Evolutionary conservation across 2,888 invertebrate species (phyloP).

Genomic region (Pterobdella sp.): DNA sequence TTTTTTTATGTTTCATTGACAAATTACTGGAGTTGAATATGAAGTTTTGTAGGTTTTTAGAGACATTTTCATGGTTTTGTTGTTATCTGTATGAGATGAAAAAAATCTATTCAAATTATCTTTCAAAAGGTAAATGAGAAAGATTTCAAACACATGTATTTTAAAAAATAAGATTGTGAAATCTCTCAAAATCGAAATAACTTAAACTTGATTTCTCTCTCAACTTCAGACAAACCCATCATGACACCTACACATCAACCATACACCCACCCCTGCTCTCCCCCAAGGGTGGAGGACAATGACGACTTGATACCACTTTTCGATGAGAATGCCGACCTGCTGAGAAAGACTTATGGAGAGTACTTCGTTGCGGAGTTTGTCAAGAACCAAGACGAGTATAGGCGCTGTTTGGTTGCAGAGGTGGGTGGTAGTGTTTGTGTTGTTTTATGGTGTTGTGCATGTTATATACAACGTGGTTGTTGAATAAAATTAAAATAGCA

Average conservation of each 20-base stretch:
- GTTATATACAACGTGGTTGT: background rate
- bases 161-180: too few relatives aligned
- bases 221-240: background rate
- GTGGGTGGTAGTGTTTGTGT: conserved; percentile 39
- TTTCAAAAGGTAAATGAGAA: too few relatives aligned
- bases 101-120: too few relatives aligned
- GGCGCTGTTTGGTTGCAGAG: conserved; percentile 51
- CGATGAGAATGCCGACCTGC: conserved; percentile 49
- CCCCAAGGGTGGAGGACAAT: conserved; percentile 49
- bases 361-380: conserved; percentile 51
- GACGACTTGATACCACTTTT: conserved; percentile 52
- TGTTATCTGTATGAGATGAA: too few relatives aligned
- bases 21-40: too few relatives aligned
- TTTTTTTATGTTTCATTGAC: too few relatives aligned
- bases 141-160: too few relatives aligned
- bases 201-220: background rate
- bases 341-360: conserved; percentile 49
- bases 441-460: background rate
- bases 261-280: background rate
- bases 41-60: too few relatives aligned
- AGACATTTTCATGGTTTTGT: too few relatives aligned
- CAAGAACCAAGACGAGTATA: conserved; percentile 50
- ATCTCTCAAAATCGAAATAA: too few relatives aligned
- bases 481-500: too few relatives aligned
- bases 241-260: background rate